Conservation (phyloP, 2,797 vertebrate genomes). For the Sebastes trivittatus region DNA sequence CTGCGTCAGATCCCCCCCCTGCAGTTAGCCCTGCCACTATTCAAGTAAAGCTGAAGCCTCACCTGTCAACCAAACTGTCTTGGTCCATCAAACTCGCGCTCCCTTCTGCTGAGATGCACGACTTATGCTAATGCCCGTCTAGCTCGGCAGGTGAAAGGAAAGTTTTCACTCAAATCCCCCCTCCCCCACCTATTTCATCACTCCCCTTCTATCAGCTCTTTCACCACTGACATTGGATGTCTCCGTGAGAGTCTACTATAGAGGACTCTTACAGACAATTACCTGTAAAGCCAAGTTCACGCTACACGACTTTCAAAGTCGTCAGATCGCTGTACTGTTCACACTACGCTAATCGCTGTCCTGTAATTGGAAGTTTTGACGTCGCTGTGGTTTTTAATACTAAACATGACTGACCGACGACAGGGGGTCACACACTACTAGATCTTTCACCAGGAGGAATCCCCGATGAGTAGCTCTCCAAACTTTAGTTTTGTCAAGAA, state of each 20-base stretch:
- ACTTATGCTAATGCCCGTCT: slow-evolving; percentile 62
- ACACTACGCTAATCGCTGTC: neutral
- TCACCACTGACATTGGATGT: slow-evolving; percentile 28
- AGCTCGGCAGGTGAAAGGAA: slow-evolving; percentile 37
- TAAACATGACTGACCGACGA: neutral
- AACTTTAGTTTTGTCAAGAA: neutral
- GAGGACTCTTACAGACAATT: neutral
- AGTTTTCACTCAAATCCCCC: slow-evolving; percentile 36
- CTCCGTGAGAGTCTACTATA: neutral
- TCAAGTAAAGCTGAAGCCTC: slow-evolving; percentile 41
- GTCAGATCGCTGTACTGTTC: neutral
- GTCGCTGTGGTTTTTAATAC: neutral
- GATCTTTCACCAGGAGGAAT: neutral
- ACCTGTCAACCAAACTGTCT: slow-evolving; percentile 64
- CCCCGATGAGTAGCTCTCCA: neutral
- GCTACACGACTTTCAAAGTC: neutral
- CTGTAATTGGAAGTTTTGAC: neutral
- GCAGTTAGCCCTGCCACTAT: slow-evolving; percentile 7
- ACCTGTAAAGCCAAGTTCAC: neutral
- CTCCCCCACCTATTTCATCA: slow-evolving; percentile 6
- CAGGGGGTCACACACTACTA: neutral
- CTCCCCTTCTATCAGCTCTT: slow-evolving; percentile 16
- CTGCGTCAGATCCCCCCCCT: neutral
- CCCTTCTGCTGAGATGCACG: slow-evolving; percentile 33
- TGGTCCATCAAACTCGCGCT: slow-evolving; percentile 37